These are phyloP conservation scores for Sebastes ruberrimus DNA, from an alignment of 2,797 vertebrate genomes.

Conservation along the genomic window DNA sequence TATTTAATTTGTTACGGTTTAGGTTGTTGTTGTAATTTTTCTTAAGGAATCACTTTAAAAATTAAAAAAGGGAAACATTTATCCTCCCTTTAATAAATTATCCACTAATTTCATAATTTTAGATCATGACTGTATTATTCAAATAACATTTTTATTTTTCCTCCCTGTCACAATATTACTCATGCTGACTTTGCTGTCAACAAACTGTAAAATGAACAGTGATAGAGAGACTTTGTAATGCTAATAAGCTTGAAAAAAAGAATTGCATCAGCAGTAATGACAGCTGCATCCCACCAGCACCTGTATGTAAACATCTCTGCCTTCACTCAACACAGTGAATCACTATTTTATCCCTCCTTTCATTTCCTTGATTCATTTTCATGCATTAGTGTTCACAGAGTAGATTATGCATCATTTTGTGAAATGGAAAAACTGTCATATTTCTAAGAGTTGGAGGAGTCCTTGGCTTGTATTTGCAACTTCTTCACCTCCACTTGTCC, in stretches of 20 bases:
- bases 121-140: neutral
- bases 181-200: neutral
- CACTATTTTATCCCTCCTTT: neutral
- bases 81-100: neutral
- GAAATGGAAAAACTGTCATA: neutral
- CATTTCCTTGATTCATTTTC: neutral
- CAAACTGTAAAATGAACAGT: neutral
- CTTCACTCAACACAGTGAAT: neutral
- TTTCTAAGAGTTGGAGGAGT: neutral
- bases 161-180: neutral
- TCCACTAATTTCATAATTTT: neutral
- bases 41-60: too few species aligned
- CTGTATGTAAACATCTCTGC: conserved; percentile 49
- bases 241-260: neutral
- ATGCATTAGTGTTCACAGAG: neutral
- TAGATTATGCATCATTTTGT: neutral
- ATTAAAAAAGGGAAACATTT: neutral
- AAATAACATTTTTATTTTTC: neutral
- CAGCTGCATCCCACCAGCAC: conserved; percentile 29
- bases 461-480: neutral
- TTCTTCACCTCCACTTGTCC: neutral
- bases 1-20: too few species aligned
- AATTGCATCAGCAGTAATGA: neutral
- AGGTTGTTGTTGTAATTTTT: too few species aligned
- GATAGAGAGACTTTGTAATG: neutral